Evolutionary conservation across 2,888 invertebrate species (phyloP).

Genomic region (Cylloceria caligata): DNA sequence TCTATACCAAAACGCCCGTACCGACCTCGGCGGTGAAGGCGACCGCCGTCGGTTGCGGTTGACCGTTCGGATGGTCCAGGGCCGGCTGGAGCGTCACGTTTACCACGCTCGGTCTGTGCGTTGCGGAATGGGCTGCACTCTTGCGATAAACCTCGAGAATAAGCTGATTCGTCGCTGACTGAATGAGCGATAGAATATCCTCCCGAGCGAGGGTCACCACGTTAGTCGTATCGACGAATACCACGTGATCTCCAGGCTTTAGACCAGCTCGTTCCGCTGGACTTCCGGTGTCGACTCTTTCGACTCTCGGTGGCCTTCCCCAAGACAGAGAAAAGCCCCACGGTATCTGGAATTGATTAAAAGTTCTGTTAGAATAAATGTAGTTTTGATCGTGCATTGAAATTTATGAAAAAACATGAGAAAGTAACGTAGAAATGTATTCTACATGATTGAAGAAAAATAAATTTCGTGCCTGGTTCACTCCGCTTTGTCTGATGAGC

Average conservation of each 20-base stretch:
- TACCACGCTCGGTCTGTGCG: conserved; percentile 80
- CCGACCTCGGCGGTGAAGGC: conserved; percentile 97
- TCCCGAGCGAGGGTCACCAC: conserved; percentile 93
- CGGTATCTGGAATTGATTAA: conserved; percentile 75
- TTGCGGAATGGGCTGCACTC: conserved; percentile 73
- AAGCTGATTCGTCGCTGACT: conserved; percentile 84
- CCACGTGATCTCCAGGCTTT: conserved; percentile 93
- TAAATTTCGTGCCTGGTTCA: conserved; percentile 77
- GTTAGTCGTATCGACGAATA: conserved; percentile 94
- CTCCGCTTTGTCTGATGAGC: conserved; percentile 81
- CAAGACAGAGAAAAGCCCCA: conserved; percentile 94
- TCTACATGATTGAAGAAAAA: background rate
- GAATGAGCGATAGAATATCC: conserved; percentile 88
- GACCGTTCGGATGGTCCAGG: conserved; percentile 74
- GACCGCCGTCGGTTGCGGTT: conserved; percentile 85
- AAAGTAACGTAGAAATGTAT: no score
- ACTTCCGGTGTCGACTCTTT: conserved; percentile 92
- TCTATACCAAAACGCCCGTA: conserved; percentile 93
- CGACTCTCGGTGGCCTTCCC: conserved; percentile 95
- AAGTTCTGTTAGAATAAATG: conserved; percentile 15
- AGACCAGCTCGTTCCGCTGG: conserved; percentile 94
- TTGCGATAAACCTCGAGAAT: conserved; percentile 82
- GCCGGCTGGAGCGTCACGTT: conserved; percentile 76
- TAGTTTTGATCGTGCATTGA: background rate
- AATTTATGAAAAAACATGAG: background rate